A percentile compares a stretch with the other conserved stretches of the same genome.
Evolutionary conservation across 2,888 invertebrate genomes (phyloP).

Genomic region (Reticulitermes lucifugus): DNA sequence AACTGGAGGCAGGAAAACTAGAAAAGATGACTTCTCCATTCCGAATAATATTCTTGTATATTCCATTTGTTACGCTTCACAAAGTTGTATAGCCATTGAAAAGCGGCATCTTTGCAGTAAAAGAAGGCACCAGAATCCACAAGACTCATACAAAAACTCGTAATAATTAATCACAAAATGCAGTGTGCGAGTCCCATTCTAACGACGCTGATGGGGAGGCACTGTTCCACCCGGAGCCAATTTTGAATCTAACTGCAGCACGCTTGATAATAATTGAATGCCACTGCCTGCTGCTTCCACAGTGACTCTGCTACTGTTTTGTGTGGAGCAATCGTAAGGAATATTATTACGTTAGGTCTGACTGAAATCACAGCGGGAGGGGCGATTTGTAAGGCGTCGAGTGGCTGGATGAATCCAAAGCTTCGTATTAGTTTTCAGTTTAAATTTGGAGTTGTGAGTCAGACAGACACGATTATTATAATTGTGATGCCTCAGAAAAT

Average conservation of each 20-base stretch:
- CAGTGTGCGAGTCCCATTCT: conserved; percentile 13
- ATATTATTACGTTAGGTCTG: background rate
- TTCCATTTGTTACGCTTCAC: conserved; percentile 11
- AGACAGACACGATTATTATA: background rate
- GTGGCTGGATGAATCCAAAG: background rate
- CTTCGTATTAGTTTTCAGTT: background rate
- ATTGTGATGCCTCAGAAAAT: background rate
- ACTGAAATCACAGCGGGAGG: conserved; percentile 28
- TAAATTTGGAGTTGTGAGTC: background rate
- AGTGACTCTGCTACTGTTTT: conserved; percentile 49
- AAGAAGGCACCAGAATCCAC: conserved; percentile 5
- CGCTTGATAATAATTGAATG: conserved; percentile 30
- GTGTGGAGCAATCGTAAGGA: conserved; percentile 11
- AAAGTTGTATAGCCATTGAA: background rate
- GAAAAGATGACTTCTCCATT: conserved; percentile 21
- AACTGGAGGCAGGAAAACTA: background rate
- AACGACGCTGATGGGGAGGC: background rate
- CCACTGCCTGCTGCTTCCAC: background rate
- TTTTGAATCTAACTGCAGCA: background rate
- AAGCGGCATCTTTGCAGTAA: conserved; percentile 13
- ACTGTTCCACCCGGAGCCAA: background rate
- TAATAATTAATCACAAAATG: conserved; percentile 26
- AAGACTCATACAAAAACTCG: conserved; percentile 17
- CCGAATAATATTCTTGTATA: conserved; percentile 10
- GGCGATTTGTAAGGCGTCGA: background rate